phyloP scores from a whole-genome alignment of 1,140 invertebrate species.

The Forficula auricularia region DNA sequence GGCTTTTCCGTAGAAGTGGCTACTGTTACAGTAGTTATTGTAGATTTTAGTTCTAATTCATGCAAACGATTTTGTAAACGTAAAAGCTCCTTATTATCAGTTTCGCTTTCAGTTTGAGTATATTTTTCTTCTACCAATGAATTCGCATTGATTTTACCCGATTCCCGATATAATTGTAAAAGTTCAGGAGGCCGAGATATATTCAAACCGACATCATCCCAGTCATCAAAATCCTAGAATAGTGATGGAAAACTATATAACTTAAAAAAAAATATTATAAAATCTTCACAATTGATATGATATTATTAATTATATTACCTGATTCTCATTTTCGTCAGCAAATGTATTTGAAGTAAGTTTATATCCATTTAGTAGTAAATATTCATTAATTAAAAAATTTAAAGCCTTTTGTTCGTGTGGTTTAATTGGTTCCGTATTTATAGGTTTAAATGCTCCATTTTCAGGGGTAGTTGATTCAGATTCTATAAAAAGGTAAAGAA shows the following conservation, averaged over 20 bases:
- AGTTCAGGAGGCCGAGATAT: constrained; percentile 63
- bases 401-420: constrained; percentile 69
- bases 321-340: constrained; percentile 79
- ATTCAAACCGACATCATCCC: constrained; percentile 83
- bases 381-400: constrained; percentile 80
- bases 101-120: constrained; percentile 25
- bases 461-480: constrained; percentile 40
- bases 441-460: constrained; percentile 27
- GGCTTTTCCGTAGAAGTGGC: constrained; percentile 27
- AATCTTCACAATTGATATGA: not conserved
- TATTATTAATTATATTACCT: constrained; percentile 31
- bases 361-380: constrained; percentile 59
- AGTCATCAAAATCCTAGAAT: constrained; percentile 73
- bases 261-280: constrained; percentile 7
- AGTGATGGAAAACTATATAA: constrained; percentile 8
- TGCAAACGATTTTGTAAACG: not conserved
- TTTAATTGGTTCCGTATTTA: constrained; percentile 41
- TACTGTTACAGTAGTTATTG: constrained; percentile 16
- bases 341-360: constrained; percentile 83
- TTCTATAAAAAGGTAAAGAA: constrained; percentile 32
- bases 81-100: constrained; percentile 12
- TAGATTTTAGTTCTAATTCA: not conserved
- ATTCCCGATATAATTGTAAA: constrained; percentile 58
- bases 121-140: constrained; percentile 9
- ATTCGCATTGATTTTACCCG: constrained; percentile 23